Evolutionary conservation across 2,113 vertebrate species (phyloP), one percentile per base, ranked within the genome.

Genomic region (Percina caprodes): DNA sequence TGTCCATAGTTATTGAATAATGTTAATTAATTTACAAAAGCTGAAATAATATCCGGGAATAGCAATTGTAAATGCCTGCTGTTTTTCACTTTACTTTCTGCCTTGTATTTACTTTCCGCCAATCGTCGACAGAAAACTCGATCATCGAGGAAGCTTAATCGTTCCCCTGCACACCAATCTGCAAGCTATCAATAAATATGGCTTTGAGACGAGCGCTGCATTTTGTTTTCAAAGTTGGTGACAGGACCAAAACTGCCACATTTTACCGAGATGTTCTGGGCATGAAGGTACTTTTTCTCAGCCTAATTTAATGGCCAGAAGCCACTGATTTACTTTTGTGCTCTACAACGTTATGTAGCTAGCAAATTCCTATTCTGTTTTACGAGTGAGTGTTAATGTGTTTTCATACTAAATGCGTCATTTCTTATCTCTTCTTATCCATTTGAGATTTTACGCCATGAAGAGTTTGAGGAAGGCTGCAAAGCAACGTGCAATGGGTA

Each of bases 381-480:
- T 18, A 8, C 39, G 9, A 48, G 18, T 26, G 61, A 23, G 13
- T 51, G 23, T 6, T n/a, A 3, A 46, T 3, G 1, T 56, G 7
- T 49, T 56, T 0, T 54, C 12, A 5, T 10, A 10, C 3, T 39
- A 0, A 49, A 24, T 56, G 14, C 4, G 18, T 30, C 19, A 70
- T 67, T 11, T 26, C 5, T 42, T 6, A 6, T 19, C 3, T 24
- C 11, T 52, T 58, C 6, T 46, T 10, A 1, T 83, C 23, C 13
- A 33, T 74, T 33, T 3, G 49, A 99, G 98, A 88, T 99, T 87
- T 92, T 99, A 74, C 93, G 98, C 7, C 98, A 99, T 62, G 98
- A 99, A 75, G 98, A 99, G 82, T 99, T 99, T 93, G 96, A 97
- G 81, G 98, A 99, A 91, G 98, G 98, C 83, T 99, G 98, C 90